Evolutionary conservation across 1,140 invertebrate genomes (phyloP), one percentile per base, ranked within the genome.

Genomic region (Ctenoplectra terminalis): DNA sequence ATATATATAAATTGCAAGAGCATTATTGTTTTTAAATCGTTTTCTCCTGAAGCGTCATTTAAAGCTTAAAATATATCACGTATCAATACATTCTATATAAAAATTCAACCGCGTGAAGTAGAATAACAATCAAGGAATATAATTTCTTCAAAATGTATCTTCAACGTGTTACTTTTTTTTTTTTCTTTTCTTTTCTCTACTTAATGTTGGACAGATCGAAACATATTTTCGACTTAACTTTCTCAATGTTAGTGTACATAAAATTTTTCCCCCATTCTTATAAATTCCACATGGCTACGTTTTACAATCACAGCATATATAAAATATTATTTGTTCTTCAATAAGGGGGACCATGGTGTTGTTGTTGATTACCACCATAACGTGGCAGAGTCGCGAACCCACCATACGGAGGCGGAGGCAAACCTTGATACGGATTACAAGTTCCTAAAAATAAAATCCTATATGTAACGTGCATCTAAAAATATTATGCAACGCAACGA

Each of bases 371-470:
- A 66, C 91, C 93, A 43, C 91, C 90, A n/a, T 94, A 94, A 73
- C 91, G 88, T 71, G 94, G 94, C 58, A 94, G 82, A 60, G 92
- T 93, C 31, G 94, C 94, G 75, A 90, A 95, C 15, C 92, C 93
- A 13, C 88, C 85, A n/a, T 90, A 89, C 17, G 89, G 89, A 77
- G 70, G 74, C 74, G 89, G 91, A 52, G 87, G 80, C 54, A 85
- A 70, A 43, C 54, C 64, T 71, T 91, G 91, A 58, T 89, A 91
- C 8, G 88, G 90, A 87, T 94, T 94, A 82, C 94, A 95, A 76
- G 81, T 87, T 88, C 83, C 87, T 93, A 58, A 34, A 86, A 75
- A 67, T 48, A 31, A 43, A 81, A 69, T 8, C 4, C 3, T 23
- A 29, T 52, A 67, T 52, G 17, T 80, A 61, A 63, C 34, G 26